Conservation (phyloP, 2,797 vertebrate species). For the Halcyon badia region DNA sequence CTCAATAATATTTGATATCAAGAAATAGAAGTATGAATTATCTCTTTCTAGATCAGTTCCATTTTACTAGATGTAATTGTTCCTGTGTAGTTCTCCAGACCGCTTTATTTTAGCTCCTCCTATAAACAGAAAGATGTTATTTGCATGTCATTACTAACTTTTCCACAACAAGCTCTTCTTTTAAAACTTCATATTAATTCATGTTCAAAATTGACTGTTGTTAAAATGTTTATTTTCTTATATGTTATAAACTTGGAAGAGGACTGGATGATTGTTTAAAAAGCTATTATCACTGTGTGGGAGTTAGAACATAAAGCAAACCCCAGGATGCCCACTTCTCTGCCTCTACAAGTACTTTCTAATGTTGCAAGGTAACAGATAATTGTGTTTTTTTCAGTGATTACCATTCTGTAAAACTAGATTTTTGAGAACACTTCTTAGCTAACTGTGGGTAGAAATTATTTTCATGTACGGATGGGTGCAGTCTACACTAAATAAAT, state of each 20-base stretch:
- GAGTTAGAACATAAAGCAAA: not conserved
- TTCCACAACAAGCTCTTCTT: not conserved
- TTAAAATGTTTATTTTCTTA: not conserved
- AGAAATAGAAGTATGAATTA: not conserved
- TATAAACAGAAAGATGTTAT: not conserved
- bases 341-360: not conserved
- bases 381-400: not conserved
- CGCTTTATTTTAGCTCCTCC: not conserved
- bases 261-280: not conserved
- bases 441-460: not conserved
- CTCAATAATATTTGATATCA: conserved; percentile 23
- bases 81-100: not conserved
- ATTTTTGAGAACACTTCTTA: not conserved
- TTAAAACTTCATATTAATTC: not conserved
- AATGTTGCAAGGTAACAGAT: not conserved
- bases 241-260: not conserved
- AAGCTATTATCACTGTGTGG: not conserved
- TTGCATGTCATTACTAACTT: not conserved
- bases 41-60: not conserved
- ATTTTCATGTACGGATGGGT: not conserved
- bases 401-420: not conserved
- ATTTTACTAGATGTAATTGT: not conserved
- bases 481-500: not conserved
- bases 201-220: not conserved
- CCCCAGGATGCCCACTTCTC: not conserved